Base-by-base conservation (phyloP, 2,113 vertebrate genomes). In the Cynocephalus volans region DNA sequence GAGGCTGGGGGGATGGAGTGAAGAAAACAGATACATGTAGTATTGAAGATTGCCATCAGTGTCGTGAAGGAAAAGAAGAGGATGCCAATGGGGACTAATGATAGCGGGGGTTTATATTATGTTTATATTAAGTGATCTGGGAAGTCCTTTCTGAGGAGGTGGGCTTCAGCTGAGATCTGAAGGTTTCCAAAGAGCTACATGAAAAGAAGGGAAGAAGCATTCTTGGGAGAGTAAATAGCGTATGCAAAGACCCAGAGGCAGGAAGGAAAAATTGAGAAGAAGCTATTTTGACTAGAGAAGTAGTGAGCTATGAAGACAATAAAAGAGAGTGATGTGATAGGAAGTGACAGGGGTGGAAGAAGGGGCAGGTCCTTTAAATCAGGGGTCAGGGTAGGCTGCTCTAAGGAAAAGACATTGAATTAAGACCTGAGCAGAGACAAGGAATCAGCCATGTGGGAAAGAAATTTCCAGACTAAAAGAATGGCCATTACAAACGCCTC, bases 241-340 rank as follows among this genome's bases (percentile, higher is more conserved):
- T 80, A 73, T 84, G 72, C 77, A 87, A 94, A 69, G 70, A 69
- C 52, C 58, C 50, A 75, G 69, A 88, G 21, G 52, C 88, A 94
- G 52, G 70, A 96, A 94, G 81, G 88, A 85, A 80, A 84, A 77
- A 23, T 67, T 48, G 54, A 85, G 58, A 95, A 82, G 93, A 97
- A 48, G 23, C 85, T 79, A 70, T 95, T 97, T 92, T 67, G 80
- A 8, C 79, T 90, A 21, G 48, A 92, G 89, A 88, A 88, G 79
- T 93, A 76, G 76, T 85, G 85, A 90, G 56, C 93, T 97, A 76
- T 77, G 81, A 94, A 97, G 96, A 91, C 76, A 88, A 93, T 88
- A 86, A 84, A 84, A 90, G 70, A 85, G 17, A 26, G 7, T 82
- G 93, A 97, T 86, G 95, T 96, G 93, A 97, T 92, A 65, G 64